These are phyloP conservation scores for Stenoptilia bipunctidactyla DNA, from an alignment of 2,888 invertebrate genomes.

Conservation along the genomic window DNA sequence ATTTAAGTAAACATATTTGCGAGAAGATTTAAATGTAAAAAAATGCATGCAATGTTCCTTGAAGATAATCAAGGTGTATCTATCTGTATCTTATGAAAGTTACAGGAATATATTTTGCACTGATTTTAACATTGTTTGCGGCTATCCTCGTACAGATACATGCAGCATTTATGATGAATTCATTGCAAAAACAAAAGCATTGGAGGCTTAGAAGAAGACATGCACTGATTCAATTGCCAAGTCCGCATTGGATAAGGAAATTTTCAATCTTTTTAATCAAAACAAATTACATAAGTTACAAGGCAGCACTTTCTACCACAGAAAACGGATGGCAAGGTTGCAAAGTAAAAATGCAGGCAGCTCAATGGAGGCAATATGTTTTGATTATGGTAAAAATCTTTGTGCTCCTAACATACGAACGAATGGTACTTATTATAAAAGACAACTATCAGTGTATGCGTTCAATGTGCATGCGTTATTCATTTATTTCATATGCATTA, in stretches of 20 bases:
- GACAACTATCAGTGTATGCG: constrained; percentile 17
- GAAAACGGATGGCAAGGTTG: neutral
- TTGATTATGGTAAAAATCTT: constrained; percentile 17
- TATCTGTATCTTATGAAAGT: neutral
- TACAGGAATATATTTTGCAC: neutral
- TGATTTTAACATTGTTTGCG: neutral
- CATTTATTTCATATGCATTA: too few species aligned
- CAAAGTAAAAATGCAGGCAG: neutral
- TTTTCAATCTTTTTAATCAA: neutral
- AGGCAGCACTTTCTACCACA: neutral
- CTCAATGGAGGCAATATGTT: constrained; percentile 7
- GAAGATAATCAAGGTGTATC: neutral
- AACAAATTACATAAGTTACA: neutral
- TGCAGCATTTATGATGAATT: too few species aligned
- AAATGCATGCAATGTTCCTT: neutral
- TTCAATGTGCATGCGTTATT: constrained; percentile 19
- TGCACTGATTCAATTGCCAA: constrained; percentile 3
- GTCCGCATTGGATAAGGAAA: neutral
- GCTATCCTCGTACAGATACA: neutral
- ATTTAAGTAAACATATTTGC: too few species aligned
- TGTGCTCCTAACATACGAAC: constrained; percentile 14
- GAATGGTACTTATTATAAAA: constrained; percentile 17
- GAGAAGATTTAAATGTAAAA: constrained; percentile 2
- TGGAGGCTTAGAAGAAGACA: neutral
- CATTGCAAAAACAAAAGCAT: neutral